phyloP scores from a whole-genome alignment of 2,888 invertebrate genomes.

The Ischnus inquisitorius region DNA sequence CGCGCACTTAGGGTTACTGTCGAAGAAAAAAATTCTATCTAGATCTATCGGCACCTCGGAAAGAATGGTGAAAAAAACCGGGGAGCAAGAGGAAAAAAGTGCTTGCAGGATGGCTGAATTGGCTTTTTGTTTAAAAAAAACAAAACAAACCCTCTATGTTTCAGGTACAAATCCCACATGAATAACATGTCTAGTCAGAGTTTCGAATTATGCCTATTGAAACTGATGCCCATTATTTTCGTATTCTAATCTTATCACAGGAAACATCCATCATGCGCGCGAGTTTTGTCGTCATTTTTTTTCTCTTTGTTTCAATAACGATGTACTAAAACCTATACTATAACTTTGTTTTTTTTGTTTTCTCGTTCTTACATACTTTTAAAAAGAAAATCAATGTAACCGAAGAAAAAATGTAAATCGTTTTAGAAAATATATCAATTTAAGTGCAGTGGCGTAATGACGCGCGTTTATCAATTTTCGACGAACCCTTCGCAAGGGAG shows the following conservation, averaged over 20 bases:
- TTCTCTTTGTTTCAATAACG: constrained; percentile 58
- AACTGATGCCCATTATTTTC: constrained; percentile 73
- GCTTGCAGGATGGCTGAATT: neutral
- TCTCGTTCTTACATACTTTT: constrained; percentile 84
- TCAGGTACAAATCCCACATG: constrained; percentile 82
- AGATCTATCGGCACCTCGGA: constrained; percentile 40
- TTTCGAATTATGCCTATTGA: constrained; percentile 72
- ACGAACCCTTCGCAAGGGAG: constrained; percentile 59
- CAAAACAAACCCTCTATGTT: constrained; percentile 70
- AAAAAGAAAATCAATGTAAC: constrained; percentile 77
- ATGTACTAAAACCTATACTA: constrained; percentile 62
- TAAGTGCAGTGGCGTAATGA: constrained; percentile 77
- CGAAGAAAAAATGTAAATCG: constrained; percentile 65
- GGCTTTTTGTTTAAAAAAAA: constrained; percentile 25
- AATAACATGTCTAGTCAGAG: constrained; percentile 74
- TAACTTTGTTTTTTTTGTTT: constrained; percentile 62
- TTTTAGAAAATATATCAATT: constrained; percentile 63
- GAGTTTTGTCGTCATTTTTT: constrained; percentile 65
- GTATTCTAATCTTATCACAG: constrained; percentile 75
- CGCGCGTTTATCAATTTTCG: constrained; percentile 28
- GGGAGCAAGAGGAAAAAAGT: neutral
- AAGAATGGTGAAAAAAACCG: neutral
- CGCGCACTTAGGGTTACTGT: constrained; percentile 53
- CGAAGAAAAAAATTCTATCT: constrained; percentile 35
- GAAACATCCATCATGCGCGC: constrained; percentile 76